These are phyloP conservation scores for Antidorcas marsupialis DNA, from an alignment of 2,113 vertebrate genomes.

Conservation along the genomic window DNA sequence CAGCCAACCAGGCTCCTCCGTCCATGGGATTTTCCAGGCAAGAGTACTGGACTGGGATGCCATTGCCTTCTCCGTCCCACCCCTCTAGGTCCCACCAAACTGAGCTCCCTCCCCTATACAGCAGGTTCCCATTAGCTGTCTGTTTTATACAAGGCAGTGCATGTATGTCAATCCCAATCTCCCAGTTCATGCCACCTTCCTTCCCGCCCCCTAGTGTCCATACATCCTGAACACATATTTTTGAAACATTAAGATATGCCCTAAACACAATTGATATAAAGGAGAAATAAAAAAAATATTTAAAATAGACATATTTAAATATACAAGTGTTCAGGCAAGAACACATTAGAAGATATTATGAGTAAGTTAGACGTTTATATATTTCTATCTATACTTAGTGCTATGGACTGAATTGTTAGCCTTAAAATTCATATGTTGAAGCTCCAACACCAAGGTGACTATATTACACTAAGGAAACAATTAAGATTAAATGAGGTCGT, in stretches of 20 bases:
- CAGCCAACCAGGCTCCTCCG: too few species aligned
- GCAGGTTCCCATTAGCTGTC: neutral
- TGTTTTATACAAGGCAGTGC: neutral
- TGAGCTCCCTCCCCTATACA: neutral
- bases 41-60: too few species aligned
- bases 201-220: neutral
- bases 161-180: neutral
- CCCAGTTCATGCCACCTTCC: neutral
- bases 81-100: neutral
- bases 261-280: neutral
- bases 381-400: neutral
- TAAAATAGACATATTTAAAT: neutral
- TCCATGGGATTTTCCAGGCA: too few species aligned
- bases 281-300: neutral
- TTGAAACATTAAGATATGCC: neutral
- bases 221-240: neutral
- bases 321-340: neutral
- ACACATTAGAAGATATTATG: neutral
- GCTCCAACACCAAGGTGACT: neutral
- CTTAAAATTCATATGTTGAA: neutral
- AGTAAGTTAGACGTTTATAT: neutral
- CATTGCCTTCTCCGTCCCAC: neutral
- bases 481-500: neutral
- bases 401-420: neutral
- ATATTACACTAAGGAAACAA: neutral